A percentile compares a stretch with the other conserved stretches of the same genome.
These are phyloP conservation scores for Phlogophora meticulosa DNA, from an alignment of 2,888 invertebrate genomes.

Conservation along the genomic window DNA sequence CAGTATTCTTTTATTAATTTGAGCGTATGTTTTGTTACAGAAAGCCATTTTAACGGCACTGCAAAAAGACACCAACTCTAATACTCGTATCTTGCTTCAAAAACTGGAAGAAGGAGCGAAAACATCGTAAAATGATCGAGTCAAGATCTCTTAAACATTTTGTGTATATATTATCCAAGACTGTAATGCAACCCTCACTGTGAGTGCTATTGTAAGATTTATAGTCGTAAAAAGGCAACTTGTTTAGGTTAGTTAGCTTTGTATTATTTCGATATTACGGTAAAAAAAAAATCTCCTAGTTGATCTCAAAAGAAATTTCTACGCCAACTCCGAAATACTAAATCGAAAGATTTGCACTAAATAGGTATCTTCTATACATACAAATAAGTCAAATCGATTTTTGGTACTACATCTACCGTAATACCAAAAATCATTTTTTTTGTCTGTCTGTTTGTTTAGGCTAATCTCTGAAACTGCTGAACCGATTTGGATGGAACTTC, in stretches of 20 bases:
- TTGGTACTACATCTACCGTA: too few species aligned
- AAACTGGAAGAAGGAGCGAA: constrained; percentile 72
- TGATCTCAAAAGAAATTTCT: constrained; percentile 48
- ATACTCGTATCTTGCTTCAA: constrained; percentile 73
- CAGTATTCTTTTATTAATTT: constrained; percentile 7
- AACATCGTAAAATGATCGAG: constrained; percentile 27
- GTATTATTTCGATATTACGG: constrained; percentile 13
- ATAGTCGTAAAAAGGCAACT: constrained; percentile 30
- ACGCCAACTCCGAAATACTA: constrained; percentile 26
- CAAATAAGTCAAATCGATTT: too few species aligned
- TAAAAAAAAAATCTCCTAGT: constrained; percentile 20
- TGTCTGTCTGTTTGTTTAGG: too few species aligned
- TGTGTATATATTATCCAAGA: constrained; percentile 10
- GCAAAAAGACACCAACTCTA: constrained; percentile 73
- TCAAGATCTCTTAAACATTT: constrained; percentile 12
- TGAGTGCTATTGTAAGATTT: constrained; percentile 32
- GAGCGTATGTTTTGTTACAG: constrained; percentile 75
- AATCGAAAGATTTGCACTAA: constrained; percentile 56
- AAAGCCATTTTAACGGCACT: constrained; percentile 77
- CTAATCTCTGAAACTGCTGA: too few species aligned
- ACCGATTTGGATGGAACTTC: too few species aligned
- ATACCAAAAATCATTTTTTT: too few species aligned
- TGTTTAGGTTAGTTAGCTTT: constrained; percentile 16
- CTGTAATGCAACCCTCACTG: constrained; percentile 5
- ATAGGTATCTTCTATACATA: too few species aligned